Conservation (phyloP, 2,888 invertebrate species). For the Platycheirus albimanus region DNA sequence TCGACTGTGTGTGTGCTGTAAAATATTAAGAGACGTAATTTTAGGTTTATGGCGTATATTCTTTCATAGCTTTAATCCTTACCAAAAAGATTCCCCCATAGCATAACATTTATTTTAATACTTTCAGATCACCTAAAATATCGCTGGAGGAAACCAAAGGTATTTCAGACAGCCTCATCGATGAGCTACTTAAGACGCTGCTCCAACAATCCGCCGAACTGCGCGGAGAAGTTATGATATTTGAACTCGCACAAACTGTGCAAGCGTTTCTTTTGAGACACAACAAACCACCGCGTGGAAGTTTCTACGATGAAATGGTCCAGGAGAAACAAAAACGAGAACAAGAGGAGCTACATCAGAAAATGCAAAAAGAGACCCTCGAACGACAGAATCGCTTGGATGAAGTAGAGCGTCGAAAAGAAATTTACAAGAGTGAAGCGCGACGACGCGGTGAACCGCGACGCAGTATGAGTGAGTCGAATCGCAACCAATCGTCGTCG, state of each 20-base stretch:
- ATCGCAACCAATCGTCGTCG: constrained; percentile 83
- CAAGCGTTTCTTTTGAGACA: constrained; percentile 91
- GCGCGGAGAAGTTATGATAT: constrained; percentile 94
- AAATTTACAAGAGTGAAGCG: constrained; percentile 88
- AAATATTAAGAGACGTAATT: no score
- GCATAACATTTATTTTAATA: no score
- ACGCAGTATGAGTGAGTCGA: constrained; percentile 84
- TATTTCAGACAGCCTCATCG: constrained; percentile 88
- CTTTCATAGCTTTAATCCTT: no score
- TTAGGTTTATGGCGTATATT: no score
- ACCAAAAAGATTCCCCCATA: no score
- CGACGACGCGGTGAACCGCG: constrained; percentile 83
- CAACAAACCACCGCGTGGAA: constrained; percentile 91
- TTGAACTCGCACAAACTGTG: constrained; percentile 90
- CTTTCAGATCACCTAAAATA: constrained; percentile 89
- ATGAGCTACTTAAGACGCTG: constrained; percentile 86
- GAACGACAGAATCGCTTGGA: constrained; percentile 88
- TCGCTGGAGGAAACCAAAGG: constrained; percentile 90
- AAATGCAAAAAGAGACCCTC: constrained; percentile 87
- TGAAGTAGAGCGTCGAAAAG: constrained; percentile 90
- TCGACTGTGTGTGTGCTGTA: no score
- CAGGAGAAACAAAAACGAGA: constrained; percentile 87
- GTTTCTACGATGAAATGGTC: constrained; percentile 96
- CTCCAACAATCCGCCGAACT: constrained; percentile 84
- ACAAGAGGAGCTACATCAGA: constrained; percentile 85